phyloP scores from a whole-genome alignment of 2,113 vertebrate genomes.

The Semnopithecus entellus region DNA sequence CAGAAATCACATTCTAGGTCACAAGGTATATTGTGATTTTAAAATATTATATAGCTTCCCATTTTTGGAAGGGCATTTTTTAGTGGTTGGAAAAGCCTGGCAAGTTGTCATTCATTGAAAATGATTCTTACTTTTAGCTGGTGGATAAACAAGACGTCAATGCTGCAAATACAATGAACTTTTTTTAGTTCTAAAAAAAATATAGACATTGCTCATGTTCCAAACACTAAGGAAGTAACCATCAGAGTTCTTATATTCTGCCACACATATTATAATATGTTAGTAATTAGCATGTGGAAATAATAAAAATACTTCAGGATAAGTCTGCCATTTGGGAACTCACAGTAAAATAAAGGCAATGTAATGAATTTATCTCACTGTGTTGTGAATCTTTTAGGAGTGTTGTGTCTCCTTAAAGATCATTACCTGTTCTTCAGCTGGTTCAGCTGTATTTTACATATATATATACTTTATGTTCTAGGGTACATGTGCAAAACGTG shows the following conservation, averaged over 20 bases:
- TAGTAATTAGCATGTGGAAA: background rate
- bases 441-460: background rate
- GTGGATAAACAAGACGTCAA: background rate
- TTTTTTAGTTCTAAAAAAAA: background rate
- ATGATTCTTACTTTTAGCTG: background rate
- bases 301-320: background rate
- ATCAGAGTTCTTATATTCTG: background rate
- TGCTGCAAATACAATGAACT: slow-evolving; percentile 1
- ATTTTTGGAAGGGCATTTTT: slow-evolving; percentile 36
- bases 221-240: background rate
- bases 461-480: too few relatives aligned
- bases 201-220: background rate
- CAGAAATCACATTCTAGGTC: slow-evolving; percentile 45
- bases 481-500: too few relatives aligned
- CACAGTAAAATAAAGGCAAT: background rate
- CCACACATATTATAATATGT: background rate
- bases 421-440: background rate
- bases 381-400: background rate
- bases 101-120: background rate
- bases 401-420: background rate
- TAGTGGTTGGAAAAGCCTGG: background rate
- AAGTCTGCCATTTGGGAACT: background rate
- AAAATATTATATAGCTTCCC: slow-evolving; percentile 15
- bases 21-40: slow-evolving; percentile 52
- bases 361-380: background rate